Percentiles rank a stretch among this genome's conserved stretches.
These are phyloP conservation scores for Mythimna loreyi DNA, from an alignment of 2,888 invertebrate genomes.

Conservation along the genomic window DNA sequence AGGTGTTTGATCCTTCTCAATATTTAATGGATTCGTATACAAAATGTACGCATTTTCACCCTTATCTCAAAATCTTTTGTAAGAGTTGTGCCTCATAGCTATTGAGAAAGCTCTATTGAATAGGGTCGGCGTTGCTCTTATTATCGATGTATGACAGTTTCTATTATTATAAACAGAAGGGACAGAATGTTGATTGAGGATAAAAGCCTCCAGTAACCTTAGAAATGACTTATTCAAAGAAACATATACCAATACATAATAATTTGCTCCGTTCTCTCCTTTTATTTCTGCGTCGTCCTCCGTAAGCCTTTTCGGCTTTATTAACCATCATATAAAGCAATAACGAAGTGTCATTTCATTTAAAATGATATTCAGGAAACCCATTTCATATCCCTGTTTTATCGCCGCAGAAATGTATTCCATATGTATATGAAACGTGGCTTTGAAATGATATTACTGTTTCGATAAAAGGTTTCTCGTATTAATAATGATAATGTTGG, in stretches of 20 bases:
- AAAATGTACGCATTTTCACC: slow-evolving; percentile 29
- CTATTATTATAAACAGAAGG: neutral
- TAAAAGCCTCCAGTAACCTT: slow-evolving; percentile 6
- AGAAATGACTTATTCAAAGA: neutral
- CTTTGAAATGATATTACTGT: slow-evolving; percentile 4
- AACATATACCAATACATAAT: slow-evolving; percentile 22
- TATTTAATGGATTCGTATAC: slow-evolving; percentile 37
- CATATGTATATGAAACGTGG: slow-evolving; percentile 2
- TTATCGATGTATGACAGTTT: slow-evolving; percentile 16
- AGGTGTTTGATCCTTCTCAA: slow-evolving; percentile 33
- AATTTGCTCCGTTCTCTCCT: slow-evolving; percentile 19
- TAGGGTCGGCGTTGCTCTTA: slow-evolving; percentile 6
- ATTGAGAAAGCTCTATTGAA: slow-evolving; percentile 17
- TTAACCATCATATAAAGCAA: slow-evolving; percentile 34
- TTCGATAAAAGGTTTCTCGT: slow-evolving; percentile 9
- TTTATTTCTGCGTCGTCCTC: slow-evolving; percentile 24
- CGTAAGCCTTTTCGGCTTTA: slow-evolving; percentile 24
- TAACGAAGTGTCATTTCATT: slow-evolving; percentile 41
- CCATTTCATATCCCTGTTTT: slow-evolving; percentile 34
- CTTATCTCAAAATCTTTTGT: slow-evolving; percentile 15
- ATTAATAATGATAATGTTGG: slow-evolving; percentile 12
- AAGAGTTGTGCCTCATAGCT: neutral
- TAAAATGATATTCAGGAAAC: slow-evolving; percentile 33
- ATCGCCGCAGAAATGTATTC: slow-evolving; percentile 13
- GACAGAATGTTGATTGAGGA: slow-evolving; percentile 9